Conservation (phyloP, 2,888 invertebrate genomes). For the Dusona sp. region DNA sequence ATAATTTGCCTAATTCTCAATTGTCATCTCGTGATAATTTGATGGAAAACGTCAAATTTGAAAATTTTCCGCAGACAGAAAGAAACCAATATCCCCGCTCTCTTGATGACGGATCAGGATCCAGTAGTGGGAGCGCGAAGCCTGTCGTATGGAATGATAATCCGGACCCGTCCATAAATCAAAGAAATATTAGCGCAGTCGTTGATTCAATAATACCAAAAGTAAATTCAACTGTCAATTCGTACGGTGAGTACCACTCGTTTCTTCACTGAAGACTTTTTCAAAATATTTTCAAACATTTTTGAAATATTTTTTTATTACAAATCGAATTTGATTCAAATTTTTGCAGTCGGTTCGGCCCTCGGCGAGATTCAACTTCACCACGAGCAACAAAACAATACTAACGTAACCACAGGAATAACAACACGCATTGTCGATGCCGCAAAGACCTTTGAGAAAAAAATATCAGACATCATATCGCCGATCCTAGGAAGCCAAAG, state of each 20-base stretch:
- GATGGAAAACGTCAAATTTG: neutral
- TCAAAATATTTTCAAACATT: neutral
- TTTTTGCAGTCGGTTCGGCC: neutral
- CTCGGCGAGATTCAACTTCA: neutral
- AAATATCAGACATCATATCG: neutral
- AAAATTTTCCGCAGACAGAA: slow-evolving; percentile 56
- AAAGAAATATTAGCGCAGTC: slow-evolving; percentile 1
- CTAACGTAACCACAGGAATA: neutral
- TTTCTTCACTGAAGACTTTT: neutral
- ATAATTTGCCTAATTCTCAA: neutral
- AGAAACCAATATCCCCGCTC: slow-evolving; percentile 48
- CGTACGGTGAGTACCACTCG: slow-evolving; percentile 26
- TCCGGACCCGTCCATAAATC: slow-evolving; percentile 48
- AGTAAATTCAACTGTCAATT: neutral
- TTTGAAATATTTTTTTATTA: neutral
- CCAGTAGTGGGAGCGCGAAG: slow-evolving; percentile 50
- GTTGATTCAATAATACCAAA: slow-evolving; percentile 59
- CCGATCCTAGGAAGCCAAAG: neutral
- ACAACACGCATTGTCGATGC: neutral
- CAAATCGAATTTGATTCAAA: neutral
- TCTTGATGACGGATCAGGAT: slow-evolving; percentile 17
- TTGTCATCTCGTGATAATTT: neutral
- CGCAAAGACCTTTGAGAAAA: neutral
- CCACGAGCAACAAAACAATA: neutral
- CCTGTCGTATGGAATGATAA: slow-evolving; percentile 74